Evolutionary conservation across 2,113 vertebrate genomes (phyloP).

Genomic region (Dicentrarchus labrax): DNA sequence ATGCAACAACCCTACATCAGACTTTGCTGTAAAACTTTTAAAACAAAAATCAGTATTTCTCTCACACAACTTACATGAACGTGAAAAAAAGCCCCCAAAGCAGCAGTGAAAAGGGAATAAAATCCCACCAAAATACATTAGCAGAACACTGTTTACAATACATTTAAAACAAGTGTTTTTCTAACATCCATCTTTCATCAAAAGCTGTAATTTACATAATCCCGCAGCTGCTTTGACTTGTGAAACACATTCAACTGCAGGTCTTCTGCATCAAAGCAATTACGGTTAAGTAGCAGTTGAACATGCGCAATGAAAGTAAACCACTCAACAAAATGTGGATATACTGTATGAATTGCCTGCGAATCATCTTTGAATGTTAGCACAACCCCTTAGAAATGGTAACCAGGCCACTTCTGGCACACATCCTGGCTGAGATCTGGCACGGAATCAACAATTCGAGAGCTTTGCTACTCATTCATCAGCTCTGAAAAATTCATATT

Average conservation of each 20-base stretch:
- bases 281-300: conserved; percentile 29
- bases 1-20: not conserved
- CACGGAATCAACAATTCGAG: conserved; percentile 27
- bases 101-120: not conserved
- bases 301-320: conserved; percentile 27
- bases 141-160: not conserved
- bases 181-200: conserved; percentile 2
- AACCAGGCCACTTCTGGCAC: conserved; percentile 35
- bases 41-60: not conserved
- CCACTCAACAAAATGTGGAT: conserved; percentile 1
- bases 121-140: no score
- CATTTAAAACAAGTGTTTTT: not conserved
- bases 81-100: not conserved
- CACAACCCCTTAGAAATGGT: conserved; percentile 24
- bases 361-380: not conserved
- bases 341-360: not conserved
- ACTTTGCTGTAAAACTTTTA: not conserved
- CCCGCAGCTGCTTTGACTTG: conserved; percentile 30
- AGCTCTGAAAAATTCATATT: conserved; percentile 35
- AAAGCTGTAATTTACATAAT: conserved; percentile 29
- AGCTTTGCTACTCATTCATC: conserved; percentile 43
- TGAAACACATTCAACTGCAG: conserved; percentile 30
- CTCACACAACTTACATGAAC: not conserved
- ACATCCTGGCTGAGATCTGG: conserved; percentile 22
- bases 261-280: conserved; percentile 24